A percentile compares a stretch with the other conserved stretches of the same genome.
Evolutionary conservation across 2,113 vertebrate genomes (phyloP).

Genomic region (Oryzias woworae): DNA sequence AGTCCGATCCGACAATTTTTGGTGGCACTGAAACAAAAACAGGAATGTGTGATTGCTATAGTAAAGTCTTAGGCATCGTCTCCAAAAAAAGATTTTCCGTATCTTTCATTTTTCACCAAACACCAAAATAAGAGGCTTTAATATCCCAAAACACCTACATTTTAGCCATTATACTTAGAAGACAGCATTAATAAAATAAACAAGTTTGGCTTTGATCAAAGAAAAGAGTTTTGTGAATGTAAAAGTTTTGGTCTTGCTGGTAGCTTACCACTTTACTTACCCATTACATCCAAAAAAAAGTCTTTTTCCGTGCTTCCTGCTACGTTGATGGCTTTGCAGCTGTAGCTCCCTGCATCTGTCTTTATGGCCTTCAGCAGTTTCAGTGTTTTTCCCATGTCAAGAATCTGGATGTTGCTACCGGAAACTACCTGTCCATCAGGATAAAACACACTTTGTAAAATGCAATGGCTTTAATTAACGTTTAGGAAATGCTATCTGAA

Average conservation of each 20-base stretch:
- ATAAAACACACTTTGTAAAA: conserved; percentile 20
- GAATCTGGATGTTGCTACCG: conserved; percentile 79
- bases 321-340: conserved; percentile 89
- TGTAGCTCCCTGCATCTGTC: conserved; percentile 85
- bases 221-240: background rate
- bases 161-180: too few relatives aligned
- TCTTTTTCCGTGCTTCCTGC: conserved; percentile 89
- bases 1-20: conserved; percentile 74
- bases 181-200: too few relatives aligned
- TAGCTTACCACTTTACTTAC: conserved; percentile 68
- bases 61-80: too few relatives aligned
- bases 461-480: background rate
- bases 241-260: background rate
- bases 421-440: conserved; percentile 78
- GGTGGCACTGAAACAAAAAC: conserved; percentile 83
- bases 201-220: background rate
- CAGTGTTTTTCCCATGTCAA: conserved; percentile 84
- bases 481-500: conserved; percentile 12
- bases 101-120: too few relatives aligned
- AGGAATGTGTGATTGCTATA: background rate
- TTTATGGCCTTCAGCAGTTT: conserved; percentile 79
- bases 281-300: conserved; percentile 85
- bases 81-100: too few relatives aligned
- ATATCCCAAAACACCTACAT: too few relatives aligned
- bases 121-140: too few relatives aligned